phyloP scores from a whole-genome alignment of 2,113 vertebrate genomes.

The Macroglossus sobrinus region DNA sequence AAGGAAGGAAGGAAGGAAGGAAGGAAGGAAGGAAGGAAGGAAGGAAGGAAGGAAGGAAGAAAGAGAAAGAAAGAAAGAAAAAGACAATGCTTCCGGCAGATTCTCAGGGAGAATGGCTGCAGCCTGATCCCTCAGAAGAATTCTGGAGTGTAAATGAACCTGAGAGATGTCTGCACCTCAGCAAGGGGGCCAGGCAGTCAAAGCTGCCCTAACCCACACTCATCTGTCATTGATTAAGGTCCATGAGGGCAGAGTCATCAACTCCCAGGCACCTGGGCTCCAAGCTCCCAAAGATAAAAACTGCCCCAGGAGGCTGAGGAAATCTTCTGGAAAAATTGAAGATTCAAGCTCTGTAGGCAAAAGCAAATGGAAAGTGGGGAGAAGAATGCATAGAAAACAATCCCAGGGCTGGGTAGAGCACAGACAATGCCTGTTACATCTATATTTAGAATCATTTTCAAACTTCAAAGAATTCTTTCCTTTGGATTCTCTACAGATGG shows the following conservation, averaged over 20 bases:
- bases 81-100: not conserved
- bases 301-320: not conserved
- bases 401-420: not conserved
- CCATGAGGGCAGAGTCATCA: not conserved
- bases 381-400: not conserved
- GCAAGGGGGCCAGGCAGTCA: not conserved
- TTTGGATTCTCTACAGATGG: not conserved
- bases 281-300: not conserved
- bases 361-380: not conserved
- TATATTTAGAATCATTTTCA: not conserved
- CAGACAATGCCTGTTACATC: not conserved
- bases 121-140: not conserved
- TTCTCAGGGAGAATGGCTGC: not conserved
- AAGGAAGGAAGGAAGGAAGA: too few relatives aligned
- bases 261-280: too few relatives aligned
- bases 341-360: not conserved
- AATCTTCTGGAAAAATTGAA: not conserved
- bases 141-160: not conserved
- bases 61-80: not conserved
- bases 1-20: too few relatives aligned
- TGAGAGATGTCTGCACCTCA: not conserved
- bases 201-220: not conserved
- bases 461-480: not conserved
- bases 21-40: too few relatives aligned
- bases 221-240: not conserved